Evolutionary conservation across 2,113 vertebrate species (phyloP).

Genomic region (Sapayoa aenigma): DNA sequence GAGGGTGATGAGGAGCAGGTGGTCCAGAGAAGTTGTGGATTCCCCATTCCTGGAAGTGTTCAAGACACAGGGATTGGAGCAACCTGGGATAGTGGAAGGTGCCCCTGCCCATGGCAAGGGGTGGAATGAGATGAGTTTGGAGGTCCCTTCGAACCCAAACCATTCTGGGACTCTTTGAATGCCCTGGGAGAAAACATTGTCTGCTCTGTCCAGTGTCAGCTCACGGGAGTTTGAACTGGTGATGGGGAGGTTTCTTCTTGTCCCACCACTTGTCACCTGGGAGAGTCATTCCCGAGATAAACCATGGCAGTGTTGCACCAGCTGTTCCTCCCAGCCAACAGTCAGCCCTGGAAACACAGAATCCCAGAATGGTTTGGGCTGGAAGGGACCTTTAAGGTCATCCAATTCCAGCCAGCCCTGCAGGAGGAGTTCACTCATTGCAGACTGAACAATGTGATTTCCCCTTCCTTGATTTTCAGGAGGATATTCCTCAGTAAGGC

Average conservation of each 20-base stretch:
- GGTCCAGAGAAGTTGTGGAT: not conserved
- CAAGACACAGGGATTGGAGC: not conserved
- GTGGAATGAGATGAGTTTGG: not conserved
- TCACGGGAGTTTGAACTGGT: not conserved
- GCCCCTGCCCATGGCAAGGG: not conserved
- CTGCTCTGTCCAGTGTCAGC: not conserved
- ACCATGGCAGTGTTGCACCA: fast-evolving
- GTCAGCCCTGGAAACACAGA: not conserved
- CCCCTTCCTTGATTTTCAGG: fast-evolving
- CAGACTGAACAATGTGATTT: fast-evolving
- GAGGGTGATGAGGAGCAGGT: not conserved
- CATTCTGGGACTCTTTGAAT: not conserved
- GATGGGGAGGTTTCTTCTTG: not conserved
- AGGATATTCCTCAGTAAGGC: not conserved
- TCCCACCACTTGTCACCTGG: not conserved
- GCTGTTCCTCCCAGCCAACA: not conserved
- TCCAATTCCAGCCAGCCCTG: fast-evolving
- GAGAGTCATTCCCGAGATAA: not conserved
- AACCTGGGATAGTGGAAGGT: not conserved
- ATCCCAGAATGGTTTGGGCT: not conserved
- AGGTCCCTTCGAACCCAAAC: not conserved
- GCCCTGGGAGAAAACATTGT: not conserved
- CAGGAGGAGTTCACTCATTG: not conserved
- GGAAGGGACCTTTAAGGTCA: not conserved
- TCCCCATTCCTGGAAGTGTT: not conserved